These are phyloP conservation scores for Enteromius radiatus DNA, from an alignment of 2,797 vertebrate species.

Conservation along the genomic window DNA sequence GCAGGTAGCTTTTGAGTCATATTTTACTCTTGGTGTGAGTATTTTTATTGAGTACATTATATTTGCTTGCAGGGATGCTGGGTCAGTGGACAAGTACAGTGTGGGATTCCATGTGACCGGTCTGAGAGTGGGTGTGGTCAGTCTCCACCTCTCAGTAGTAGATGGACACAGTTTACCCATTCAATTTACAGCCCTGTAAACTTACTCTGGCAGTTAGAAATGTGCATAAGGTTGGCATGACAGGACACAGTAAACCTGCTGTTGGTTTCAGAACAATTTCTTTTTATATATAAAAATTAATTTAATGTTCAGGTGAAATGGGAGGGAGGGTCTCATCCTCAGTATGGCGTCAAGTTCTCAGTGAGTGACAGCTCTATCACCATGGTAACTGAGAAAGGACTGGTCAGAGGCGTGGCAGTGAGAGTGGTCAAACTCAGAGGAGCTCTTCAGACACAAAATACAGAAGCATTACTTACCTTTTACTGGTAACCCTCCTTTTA, in stretches of 20 bases:
- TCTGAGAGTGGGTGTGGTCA: conserved; percentile 70
- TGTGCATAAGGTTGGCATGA: conserved; percentile 42
- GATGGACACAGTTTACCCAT: conserved; percentile 68
- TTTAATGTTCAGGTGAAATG: conserved; percentile 76
- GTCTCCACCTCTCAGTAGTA: conserved; percentile 69
- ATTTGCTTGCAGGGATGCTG: conserved; percentile 62
- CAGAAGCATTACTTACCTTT: conserved; percentile 74
- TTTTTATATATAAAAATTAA: neutral
- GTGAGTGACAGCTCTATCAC: conserved; percentile 72
- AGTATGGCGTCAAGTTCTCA: conserved; percentile 80
- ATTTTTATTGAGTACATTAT: neutral
- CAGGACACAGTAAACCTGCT: neutral
- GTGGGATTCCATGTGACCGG: conserved; percentile 69
- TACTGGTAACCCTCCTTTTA: too few species aligned
- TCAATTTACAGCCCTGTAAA: conserved; percentile 50
- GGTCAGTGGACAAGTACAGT: conserved; percentile 66
- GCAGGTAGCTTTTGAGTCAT: neutral
- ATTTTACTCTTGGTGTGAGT: neutral
- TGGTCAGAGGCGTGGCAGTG: conserved; percentile 68
- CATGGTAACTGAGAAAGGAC: conserved; percentile 69
- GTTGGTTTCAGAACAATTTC: neutral
- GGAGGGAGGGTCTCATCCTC: conserved; percentile 82
- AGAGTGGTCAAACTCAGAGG: conserved; percentile 75
- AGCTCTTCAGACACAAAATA: conserved; percentile 79
- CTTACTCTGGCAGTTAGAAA: conserved; percentile 47